A percentile compares a stretch with the other conserved stretches of the same genome.
Evolutionary conservation across 2,888 invertebrate species (phyloP).

Genomic region (Clistopyga incitator): DNA sequence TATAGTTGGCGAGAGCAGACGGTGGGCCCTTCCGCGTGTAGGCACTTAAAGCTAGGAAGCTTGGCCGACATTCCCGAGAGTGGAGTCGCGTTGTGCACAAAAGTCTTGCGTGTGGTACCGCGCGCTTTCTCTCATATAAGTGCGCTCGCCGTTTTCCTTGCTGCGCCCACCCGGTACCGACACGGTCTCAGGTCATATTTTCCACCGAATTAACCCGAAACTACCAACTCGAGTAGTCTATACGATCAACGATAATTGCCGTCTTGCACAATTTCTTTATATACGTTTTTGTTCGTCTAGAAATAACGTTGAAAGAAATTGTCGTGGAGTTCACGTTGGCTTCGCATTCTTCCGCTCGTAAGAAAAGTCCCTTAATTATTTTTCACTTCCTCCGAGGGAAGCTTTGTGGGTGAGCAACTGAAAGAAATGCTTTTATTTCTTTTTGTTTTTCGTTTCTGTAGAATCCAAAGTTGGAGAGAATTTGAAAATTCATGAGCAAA

Average conservation of each 20-base stretch:
- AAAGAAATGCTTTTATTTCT: no score
- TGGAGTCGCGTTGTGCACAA: constrained; percentile 46
- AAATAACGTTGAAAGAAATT: neutral
- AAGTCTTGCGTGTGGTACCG: constrained; percentile 42
- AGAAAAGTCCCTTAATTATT: neutral
- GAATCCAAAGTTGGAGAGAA: no score
- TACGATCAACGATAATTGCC: constrained; percentile 53
- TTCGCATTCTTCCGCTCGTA: neutral
- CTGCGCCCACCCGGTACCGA: constrained; percentile 26
- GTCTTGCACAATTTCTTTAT: constrained; percentile 2
- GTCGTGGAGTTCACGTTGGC: neutral
- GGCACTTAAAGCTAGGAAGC: constrained; percentile 66
- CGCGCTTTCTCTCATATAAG: constrained; percentile 36
- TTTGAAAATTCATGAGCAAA: no score
- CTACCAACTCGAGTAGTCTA: constrained; percentile 49
- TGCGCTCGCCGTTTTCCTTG: constrained; percentile 16
- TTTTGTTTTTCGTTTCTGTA: no score
- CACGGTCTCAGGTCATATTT: constrained; percentile 61
- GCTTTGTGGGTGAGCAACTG: neutral
- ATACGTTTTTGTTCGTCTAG: neutral
- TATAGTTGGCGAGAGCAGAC: constrained; percentile 55
- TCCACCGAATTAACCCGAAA: constrained; percentile 61
- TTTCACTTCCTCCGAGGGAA: neutral
- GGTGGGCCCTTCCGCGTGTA: constrained; percentile 55
- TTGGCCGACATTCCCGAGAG: constrained; percentile 64